These are phyloP conservation scores for Planiliza haematocheilus DNA, from an alignment of 2,113 vertebrate genomes.

Conservation along the genomic window DNA sequence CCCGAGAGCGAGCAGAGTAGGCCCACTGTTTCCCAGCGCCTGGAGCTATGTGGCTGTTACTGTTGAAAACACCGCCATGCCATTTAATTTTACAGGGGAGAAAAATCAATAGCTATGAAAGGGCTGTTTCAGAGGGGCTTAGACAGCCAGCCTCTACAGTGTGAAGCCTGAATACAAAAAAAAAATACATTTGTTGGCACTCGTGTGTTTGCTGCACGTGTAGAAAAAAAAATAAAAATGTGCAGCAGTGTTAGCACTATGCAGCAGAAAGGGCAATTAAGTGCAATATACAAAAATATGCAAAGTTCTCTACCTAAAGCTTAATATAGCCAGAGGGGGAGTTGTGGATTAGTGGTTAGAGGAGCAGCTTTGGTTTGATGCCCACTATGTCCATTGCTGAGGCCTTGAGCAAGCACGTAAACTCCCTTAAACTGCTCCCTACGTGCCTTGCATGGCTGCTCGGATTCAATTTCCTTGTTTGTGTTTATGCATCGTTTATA, in stretches of 20 bases:
- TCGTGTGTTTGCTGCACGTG: background rate
- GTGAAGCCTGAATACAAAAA: background rate
- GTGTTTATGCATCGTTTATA: too few species aligned
- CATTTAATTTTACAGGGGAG: slow-evolving; percentile 56
- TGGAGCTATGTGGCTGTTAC: slow-evolving; percentile 29
- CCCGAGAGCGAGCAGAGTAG: slow-evolving; percentile 37
- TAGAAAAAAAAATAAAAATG: too few species aligned
- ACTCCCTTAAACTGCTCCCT: too few species aligned
- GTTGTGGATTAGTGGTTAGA: too few species aligned
- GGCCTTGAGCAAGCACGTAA: too few species aligned
- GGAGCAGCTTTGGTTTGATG: too few species aligned
- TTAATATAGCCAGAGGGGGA: too few species aligned
- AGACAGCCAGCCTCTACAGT: background rate
- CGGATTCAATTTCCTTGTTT: too few species aligned
- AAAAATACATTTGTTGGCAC: background rate
- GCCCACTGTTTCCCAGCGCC: slow-evolving; percentile 26
- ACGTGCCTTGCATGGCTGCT: too few species aligned
- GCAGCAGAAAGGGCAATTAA: background rate
- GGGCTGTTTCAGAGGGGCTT: slow-evolving; percentile 5
- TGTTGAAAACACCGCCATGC: slow-evolving; percentile 37
- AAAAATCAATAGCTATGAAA: slow-evolving; percentile 47
- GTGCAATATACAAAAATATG: background rate
- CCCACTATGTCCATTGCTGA: too few species aligned
- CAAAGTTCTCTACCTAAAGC: too few species aligned
- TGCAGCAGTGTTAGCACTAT: background rate